Evolutionary conservation across 2,113 vertebrate species (phyloP).

Genomic region (Xenopus laevis): DNA sequence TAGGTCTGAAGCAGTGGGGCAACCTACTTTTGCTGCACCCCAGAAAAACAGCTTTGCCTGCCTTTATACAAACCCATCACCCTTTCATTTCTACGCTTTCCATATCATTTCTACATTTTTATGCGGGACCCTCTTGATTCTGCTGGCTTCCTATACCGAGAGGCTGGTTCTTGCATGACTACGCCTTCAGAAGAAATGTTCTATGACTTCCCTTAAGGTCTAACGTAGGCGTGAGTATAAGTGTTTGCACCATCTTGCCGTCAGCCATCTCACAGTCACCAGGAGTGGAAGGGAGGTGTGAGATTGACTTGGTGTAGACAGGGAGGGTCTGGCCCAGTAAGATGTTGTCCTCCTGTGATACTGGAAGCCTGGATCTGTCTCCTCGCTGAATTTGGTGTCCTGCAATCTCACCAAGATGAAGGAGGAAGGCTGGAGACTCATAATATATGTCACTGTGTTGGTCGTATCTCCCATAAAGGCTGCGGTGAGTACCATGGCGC

Average conservation of each 20-base stretch:
- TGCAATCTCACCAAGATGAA: not conserved
- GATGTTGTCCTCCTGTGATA: constrained; percentile 1
- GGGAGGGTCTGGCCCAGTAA: constrained; percentile 3
- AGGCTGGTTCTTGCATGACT: too few species aligned
- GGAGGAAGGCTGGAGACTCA: not conserved
- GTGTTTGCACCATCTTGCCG: not conserved
- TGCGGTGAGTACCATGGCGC: constrained; percentile 14
- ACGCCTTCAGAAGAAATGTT: too few species aligned
- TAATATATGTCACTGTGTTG: not conserved
- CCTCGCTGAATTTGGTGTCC: not conserved
- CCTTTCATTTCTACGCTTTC: too few species aligned
- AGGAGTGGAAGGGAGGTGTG: constrained; percentile 1
- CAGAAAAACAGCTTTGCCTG: too few species aligned
- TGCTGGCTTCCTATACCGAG: too few species aligned
- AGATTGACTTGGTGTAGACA: not conserved
- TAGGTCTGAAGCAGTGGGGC: too few species aligned
- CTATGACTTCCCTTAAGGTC: too few species aligned
- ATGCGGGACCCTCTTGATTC: too few species aligned
- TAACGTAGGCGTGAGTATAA: not conserved
- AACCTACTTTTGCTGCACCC: too few species aligned
- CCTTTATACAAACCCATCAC: too few species aligned
- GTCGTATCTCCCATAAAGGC: not conserved
- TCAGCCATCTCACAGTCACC: not conserved
- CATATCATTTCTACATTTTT: too few species aligned
- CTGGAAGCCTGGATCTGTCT: constrained; percentile 11